Evolutionary conservation across 2,888 invertebrate species (phyloP).

Genomic region (Mesochorus sp.): DNA sequence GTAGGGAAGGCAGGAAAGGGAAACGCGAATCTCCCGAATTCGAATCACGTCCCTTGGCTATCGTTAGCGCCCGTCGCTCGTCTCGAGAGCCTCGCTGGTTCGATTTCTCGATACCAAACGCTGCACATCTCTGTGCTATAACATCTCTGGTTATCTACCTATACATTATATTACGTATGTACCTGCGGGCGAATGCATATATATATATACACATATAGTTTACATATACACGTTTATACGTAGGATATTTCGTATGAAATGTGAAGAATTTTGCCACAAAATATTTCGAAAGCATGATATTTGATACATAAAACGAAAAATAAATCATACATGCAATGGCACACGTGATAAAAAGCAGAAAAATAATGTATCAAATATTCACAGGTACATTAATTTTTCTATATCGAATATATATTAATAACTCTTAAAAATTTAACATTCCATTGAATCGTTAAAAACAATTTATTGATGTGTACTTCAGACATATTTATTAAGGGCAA

Average conservation of each 20-base stretch:
- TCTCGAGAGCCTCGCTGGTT: conserved; percentile 55
- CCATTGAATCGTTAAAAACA: no score
- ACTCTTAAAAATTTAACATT: no score
- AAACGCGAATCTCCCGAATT: conserved; percentile 68
- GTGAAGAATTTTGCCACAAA: not conserved
- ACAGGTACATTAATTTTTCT: no score
- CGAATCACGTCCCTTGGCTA: conserved; percentile 73
- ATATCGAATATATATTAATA: no score
- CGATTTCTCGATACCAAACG: conserved; percentile 57
- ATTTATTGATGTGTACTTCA: no score
- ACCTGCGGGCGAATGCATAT: conserved; percentile 14
- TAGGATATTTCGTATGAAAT: not conserved
- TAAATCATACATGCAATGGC: no score
- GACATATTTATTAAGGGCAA: no score
- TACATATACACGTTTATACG: not conserved
- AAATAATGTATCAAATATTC: no score
- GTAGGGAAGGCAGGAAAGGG: conserved; percentile 36
- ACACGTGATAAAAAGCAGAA: no score
- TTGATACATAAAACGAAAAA: not conserved
- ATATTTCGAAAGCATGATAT: not conserved
- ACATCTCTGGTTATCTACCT: conserved; percentile 30
- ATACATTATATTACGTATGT: conserved; percentile 38
- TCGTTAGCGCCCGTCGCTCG: conserved; percentile 71
- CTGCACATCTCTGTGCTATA: conserved; percentile 18
- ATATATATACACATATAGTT: conserved; percentile 3